Base-by-base conservation (phyloP, 2,113 vertebrate species). In the Phasianus colchicus region DNA sequence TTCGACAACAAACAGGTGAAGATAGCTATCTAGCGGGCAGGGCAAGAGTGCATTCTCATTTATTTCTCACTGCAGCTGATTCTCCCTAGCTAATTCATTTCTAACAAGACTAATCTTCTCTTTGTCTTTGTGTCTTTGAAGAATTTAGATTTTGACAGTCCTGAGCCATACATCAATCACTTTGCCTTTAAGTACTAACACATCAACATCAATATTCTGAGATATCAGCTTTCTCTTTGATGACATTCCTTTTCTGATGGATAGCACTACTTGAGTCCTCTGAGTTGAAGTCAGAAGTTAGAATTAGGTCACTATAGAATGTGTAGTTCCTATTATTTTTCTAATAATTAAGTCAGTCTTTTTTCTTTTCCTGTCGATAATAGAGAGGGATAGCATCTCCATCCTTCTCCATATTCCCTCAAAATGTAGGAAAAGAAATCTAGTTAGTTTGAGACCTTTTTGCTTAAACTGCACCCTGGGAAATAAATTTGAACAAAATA, bases 81-180 rank as follows among this genome's bases (percentile, higher is more conserved):
- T 34, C 25, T 86, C 57, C 47, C 57, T 71, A 15, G 40, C 27
- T 75, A 89, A 82, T 90, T 73, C 0, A 27, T 48, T 84, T 90
- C 76, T 47, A 77, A 52, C 17, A 72, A 55, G 86, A 61, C 1
- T 75, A 40, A 57, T 93, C 15, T 67, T 29, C 15, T 12, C 34
- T 86, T 82, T 72, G 16, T 70, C 61, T 78, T 73, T 36, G 57
- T 73, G 55, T 74, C 66, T 80, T 91, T 45, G 30, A 19, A 77
- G 75, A 73, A 89, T 85, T 92, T 79, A 60, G 58, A 66, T 89
- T 94, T 93, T 92, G 84, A 60, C 74, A 84, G 16, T 83, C 66
- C 87, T 75, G 71, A 91, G 45, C 16, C 8, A 42, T 50, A 38
- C 75, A 87, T 93, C 78, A 89, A 74, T 89, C 48, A 73, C 50